These are phyloP conservation scores for Ridgeia piscesae DNA, from an alignment of 1,140 invertebrate genomes.

Conservation along the genomic window DNA sequence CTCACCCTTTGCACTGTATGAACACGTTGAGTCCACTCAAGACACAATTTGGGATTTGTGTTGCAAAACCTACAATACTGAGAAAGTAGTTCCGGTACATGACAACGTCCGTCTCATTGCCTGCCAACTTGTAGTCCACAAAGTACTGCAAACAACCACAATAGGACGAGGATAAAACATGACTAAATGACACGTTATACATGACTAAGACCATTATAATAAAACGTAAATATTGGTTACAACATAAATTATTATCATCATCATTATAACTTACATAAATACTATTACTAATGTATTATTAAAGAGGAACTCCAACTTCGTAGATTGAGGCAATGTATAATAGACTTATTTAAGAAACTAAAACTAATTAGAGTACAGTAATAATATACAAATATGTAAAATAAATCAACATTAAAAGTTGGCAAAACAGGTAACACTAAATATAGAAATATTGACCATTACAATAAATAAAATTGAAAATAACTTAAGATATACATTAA, in stretches of 20 bases:
- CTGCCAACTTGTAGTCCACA: conserved; percentile 78
- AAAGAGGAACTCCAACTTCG: no score
- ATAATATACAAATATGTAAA: no score
- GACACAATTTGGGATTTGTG: conserved; percentile 92
- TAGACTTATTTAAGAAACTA: no score
- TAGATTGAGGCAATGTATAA: no score
- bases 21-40: conserved; percentile 97
- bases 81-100: conserved; percentile 71
- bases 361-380: no score
- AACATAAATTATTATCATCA: not conserved
- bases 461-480: no score
- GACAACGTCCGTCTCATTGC: conserved; percentile 61
- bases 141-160: conserved; percentile 77
- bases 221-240: not conserved
- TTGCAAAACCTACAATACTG: conserved; percentile 78
- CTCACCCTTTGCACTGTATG: conserved; percentile 77
- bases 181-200: not conserved
- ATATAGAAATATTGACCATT: no score
- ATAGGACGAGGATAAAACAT: not conserved
- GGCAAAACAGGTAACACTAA: no score
- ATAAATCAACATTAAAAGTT: no score
- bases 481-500: no score
- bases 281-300: no score
- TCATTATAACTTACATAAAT: not conserved
- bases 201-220: not conserved